These are phyloP conservation scores for Dendroctonus valens DNA, from an alignment of 1,140 invertebrate species.

Conservation along the genomic window DNA sequence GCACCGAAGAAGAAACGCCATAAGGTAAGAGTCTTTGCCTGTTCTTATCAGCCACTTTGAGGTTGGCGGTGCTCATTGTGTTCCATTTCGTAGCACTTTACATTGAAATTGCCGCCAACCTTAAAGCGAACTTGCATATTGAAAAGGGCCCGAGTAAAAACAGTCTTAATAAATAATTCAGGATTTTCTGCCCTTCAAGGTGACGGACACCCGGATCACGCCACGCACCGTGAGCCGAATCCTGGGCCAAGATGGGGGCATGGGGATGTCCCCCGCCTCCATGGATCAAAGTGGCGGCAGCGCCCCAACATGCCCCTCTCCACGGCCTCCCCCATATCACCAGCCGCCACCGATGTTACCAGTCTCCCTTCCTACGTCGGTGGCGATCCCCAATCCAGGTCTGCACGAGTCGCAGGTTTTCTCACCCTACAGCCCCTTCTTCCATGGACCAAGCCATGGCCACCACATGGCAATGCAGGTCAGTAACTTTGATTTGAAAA, in stretches of 20 bases:
- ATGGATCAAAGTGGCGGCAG: conserved; percentile 50
- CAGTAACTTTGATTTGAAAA: conserved; percentile 12
- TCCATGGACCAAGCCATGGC: conserved; percentile 59
- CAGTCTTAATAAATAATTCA: conserved; percentile 29
- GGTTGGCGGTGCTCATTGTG: not conserved
- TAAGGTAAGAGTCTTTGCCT: conserved; percentile 56
- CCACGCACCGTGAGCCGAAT: conserved; percentile 86
- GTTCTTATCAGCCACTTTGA: not conserved
- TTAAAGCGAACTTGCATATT: not conserved
- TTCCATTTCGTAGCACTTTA: too few relatives aligned
- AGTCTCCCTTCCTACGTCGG: conserved; percentile 85
- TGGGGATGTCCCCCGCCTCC: conserved; percentile 60
- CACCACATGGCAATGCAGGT: conserved; percentile 55
- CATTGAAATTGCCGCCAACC: not conserved
- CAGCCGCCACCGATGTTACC: conserved; percentile 78
- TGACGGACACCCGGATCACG: conserved; percentile 93
- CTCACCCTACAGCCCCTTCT: conserved; percentile 86
- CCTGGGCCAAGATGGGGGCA: conserved; percentile 69
- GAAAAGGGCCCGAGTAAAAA: not conserved
- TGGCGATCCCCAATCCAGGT: conserved; percentile 94
- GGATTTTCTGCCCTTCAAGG: conserved; percentile 46
- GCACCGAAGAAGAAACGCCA: conserved; percentile 94
- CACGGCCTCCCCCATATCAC: conserved; percentile 72
- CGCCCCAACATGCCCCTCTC: conserved; percentile 52
- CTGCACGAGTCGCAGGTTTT: conserved; percentile 93